Evolutionary conservation across 1,140 invertebrate species (phyloP), one percentile per base, ranked within the genome.

Genomic region (Antheraea pernyi): DNA sequence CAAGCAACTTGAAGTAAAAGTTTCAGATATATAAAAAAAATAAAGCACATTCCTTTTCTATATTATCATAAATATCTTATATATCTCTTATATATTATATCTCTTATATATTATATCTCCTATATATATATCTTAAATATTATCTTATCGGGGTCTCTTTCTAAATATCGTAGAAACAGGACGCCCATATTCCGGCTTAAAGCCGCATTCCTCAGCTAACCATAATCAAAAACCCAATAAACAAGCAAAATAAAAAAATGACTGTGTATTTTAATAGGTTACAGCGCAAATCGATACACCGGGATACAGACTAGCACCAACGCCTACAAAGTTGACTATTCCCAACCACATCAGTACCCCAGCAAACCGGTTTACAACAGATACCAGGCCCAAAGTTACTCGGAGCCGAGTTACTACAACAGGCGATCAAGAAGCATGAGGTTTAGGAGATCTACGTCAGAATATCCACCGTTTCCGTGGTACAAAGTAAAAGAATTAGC

Each of bases 391-490:
- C 88, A 88, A 48, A 89, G 79, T 69, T 92, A 91, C 70, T 65
- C 79, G 46, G 88, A 89, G 65, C 77, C 86, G 22, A 84, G 81
- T 72, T 89, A 84, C 77, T 91, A 92, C 82, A 88, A 93, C 78
- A 80, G 92, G 66, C 82, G 91, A 75, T 82, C 93, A 89, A 81
- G 93, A 92, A 76, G 91, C 80, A 78, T 94, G 86, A 82, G 92
- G 75, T 86, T 91, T 81, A 81, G 87, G 83, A 79, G 86, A 79
- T 75, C 80, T 69, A 76, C 89, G 19, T 74, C 76, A 59, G 91
- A 93, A 63, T 90, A 91, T 69, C 94, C 94, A 48, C 92, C 92
- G 4, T 96, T 96, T 81, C 96, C 96, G 48, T 96, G 96, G 95
- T 91, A 95, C 79, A 95, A 95, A 92, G 95, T 95, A 7, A 93